Base-by-base conservation (phyloP, 2,888 invertebrate species). In the Isoperla grammatica region DNA sequence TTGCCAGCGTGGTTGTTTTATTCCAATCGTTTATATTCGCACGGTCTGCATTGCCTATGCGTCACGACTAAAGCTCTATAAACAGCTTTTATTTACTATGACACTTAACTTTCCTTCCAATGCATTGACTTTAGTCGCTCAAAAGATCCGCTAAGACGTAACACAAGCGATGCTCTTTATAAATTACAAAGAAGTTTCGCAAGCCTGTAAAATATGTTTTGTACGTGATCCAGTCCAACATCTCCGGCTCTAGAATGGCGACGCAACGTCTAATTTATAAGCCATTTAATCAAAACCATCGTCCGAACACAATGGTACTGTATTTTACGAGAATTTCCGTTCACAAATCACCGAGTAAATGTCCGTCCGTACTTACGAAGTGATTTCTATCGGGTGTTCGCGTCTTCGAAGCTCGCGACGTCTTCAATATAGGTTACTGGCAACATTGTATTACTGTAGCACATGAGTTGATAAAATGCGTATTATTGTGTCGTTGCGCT, bases 131-230 rank as follows among this genome's bases (percentile, higher is more conserved):
- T 29, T 22, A 15, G 22, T 11, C 15, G 49, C 29, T 50, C 35
- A 23, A 50, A 50, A 29, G 29, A 50, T 50, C 35, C 49, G 29
- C 23, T 50, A 29, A 50, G 49, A 50, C 15, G 49, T 17, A 50
- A 50, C 29, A 50, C 22, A 50, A 50, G 15, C n/a, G 49, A 50
- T 50, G 49, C 49, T 23, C 29, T 50, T 29, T 23, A 50, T 50
- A 50, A 50, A 50, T 50, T 50, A 50, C 49, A n/a, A 50, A 50
- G 22, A 35, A 50, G 49, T 50, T 50, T 17, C 49, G 49, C 49
- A 23, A 23, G 22, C 15, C 29, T 29, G 49, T 50, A 29, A 50
- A 23, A 23, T 50, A 50, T 50, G n/a, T 11, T 22, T 9, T n/a
- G 29, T 29, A 13, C 49, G 49, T 50, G 49, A 29, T n/a, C 29